Evolutionary conservation across 2,113 vertebrate genomes (phyloP), one percentile per base, ranked within the genome.

Genomic region (Dendrocopos noguchii): DNA sequence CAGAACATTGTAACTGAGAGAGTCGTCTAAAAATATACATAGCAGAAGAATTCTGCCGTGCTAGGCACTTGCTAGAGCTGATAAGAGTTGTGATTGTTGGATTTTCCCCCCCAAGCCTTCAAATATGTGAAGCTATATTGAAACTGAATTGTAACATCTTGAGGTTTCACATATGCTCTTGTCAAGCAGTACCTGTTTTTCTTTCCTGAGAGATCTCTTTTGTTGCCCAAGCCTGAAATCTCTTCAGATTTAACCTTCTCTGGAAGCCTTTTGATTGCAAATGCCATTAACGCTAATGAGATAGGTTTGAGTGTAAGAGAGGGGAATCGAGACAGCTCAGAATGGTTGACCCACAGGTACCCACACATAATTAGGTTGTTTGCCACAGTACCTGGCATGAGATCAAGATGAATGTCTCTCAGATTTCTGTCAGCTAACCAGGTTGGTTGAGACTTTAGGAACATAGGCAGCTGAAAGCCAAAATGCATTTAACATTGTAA

Each of bases 1-100:
- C 87, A 94, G 84, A 90, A 93, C 67, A 14, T 76, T 92, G 24
- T 17, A 60, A 63, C 93, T 89, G 47, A n/a, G 92, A 86, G 50
- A 78, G 28, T 57, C 67, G 70, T 77, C 94, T 92, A 96, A 96
- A 95, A 93, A 95, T 95, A 95, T 10, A 76, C 66, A 34, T 60
- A 68, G 60, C 25, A 5, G 65, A 93, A 92, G 86, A 93, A 93
- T 88, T 78, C 64, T 92, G 79, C 84, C 1, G 15, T 93, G 72
- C 78, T 92, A 90, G 72, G 88, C 75, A 71, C 89, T 91, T 91
- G 85, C 67, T 84, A 90, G 83, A 77, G 80, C 85, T 79, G 90
- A 91, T 88, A 94, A 92, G 73, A 80, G 64, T 20, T 91, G 67
- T 39, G 78, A 33, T 82, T 47, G 72, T 52, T 92, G 56, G 22